Base-by-base conservation (phyloP, 2,888 invertebrate genomes). In the Agrochola macilenta region DNA sequence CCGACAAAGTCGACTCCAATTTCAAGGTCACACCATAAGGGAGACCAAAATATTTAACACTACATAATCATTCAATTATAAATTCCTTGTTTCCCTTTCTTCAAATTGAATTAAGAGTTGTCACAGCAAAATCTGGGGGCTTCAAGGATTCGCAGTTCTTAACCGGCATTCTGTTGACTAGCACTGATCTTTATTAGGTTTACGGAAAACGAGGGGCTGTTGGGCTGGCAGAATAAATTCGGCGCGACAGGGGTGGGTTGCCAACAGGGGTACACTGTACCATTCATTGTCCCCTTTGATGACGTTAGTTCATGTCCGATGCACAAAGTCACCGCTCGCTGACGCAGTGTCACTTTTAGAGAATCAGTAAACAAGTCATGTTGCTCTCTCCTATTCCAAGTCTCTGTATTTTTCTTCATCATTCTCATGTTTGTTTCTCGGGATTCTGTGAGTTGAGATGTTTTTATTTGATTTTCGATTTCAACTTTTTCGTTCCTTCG, bases 171-270 rank as follows among this genome's bases (percentile, higher is more conserved):
- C 90, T 92, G 90, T 89, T 89, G 89, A 87, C 89, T 91, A 90
- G 89, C 90, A 90, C 90, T 93, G 94, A 94, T 94, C 93, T 93
- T 94, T 94, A 95, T 95, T 94, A 93, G 92, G 94, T 95, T 94
- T 93, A 90, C 89, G 86, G 84, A 86, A 87, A 88, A 88, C 89
- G 90, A 90, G 91, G 93, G 93, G 91, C 75, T 70, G 84, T 85
- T 84, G 93, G 93, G 91, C 77, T 69, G 82, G 86, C 85, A 91
- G 92, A 93, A 93, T 93, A 94, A 94, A 94, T 93, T 92, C 90
- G 89, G 85, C 87, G 87, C 91, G 91, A 92, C 93, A 90, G 89
- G 91, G 92, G 90, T 87, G 84, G 89, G 89, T 86, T 90, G 93
- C 91, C 92, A 90, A 91, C 91, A 91, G 87, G 90, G 91, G 90